These are phyloP conservation scores for Dysmachus trigonus DNA, from an alignment of 2,888 invertebrate genomes.

Conservation along the genomic window DNA sequence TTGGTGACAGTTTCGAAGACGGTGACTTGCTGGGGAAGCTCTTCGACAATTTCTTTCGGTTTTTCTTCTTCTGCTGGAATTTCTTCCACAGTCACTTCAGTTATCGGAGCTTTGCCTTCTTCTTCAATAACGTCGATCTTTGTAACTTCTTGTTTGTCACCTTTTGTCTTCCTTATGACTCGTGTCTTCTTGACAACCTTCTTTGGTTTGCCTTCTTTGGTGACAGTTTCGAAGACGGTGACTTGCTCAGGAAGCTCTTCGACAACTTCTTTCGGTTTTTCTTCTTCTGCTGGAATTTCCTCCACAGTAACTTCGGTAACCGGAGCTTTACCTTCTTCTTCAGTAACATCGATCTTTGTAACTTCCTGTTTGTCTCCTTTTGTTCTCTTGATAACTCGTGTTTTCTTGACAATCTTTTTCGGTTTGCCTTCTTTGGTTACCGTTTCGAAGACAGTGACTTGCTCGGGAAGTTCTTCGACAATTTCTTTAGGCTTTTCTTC, in stretches of 20 bases:
- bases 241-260: slow-evolving; percentile 55
- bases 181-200: slow-evolving; percentile 57
- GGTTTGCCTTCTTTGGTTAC: slow-evolving; percentile 56
- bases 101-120: slow-evolving; percentile 60
- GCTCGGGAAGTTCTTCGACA: slow-evolving; percentile 60
- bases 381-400: slow-evolving; percentile 58
- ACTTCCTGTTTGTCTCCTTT: slow-evolving; percentile 59
- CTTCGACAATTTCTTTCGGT: slow-evolving; percentile 49
- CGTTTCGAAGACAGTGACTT: slow-evolving; percentile 45
- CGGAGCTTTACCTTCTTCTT: slow-evolving; percentile 59
- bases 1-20: slow-evolving; percentile 54
- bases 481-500: slow-evolving; percentile 61
- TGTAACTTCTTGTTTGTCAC: slow-evolving; percentile 56
- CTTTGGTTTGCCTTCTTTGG: slow-evolving; percentile 59
- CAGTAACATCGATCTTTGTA: slow-evolving; percentile 60
- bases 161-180: slow-evolving; percentile 54
- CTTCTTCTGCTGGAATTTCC: slow-evolving; percentile 35
- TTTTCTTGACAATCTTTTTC: slow-evolving; percentile 54
- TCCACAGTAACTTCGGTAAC: slow-evolving; percentile 51
- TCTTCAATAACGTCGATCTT: slow-evolving; percentile 58
- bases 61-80: slow-evolving; percentile 51
- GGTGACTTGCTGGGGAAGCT: slow-evolving; percentile 54
- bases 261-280: slow-evolving; percentile 47
- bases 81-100: slow-evolving; percentile 57
- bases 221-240: slow-evolving; percentile 55